Base-by-base conservation (phyloP, 2,888 invertebrate species). In the Caenorhabditis doughertyi region DNA sequence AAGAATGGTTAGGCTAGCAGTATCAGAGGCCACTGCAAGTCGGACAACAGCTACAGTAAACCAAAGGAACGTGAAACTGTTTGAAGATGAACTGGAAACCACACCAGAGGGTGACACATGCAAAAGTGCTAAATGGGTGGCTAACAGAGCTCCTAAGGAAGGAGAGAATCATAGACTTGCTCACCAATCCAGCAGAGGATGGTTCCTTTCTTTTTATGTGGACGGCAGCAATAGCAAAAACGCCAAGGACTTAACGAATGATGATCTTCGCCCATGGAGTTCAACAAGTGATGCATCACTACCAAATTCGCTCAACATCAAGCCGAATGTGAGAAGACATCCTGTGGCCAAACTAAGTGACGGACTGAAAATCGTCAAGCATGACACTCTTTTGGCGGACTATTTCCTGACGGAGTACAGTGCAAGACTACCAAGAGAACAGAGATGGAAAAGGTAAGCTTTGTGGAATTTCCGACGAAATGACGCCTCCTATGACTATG, bases 321-420 rank as follows among this genome's bases (percentile, higher is more conserved):
- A 86, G 51, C 84, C 86, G 9, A 85, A 85, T 42, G 86, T 86
- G 4, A 62, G 86, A 9, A 72, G 84, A 27, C 86, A 86, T 65
- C 74, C 84, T 2, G 80, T 86, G 9, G 62, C 76, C 3, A 47
- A 80, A 4, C 80, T 72, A n/a, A 58, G 64, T 21, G 83, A 70
- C n/a, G 51, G 72, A 9, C 47, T 86, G 8, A 64, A 67, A 11
- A 67, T 68, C 4, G 65, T 81, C 4, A 85, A 85, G 62, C 76
- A 71, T 2, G 85, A 85, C 47, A 81, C 84, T 16, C 55, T 77
- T 8, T 21, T 74, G 0, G 84, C 85, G 0, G 85, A 83, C 18
- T 74, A 82, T 47, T 81, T 85, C 53, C 56, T 88, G 21, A 87
- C 86, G n/a, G 87, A 87, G 25, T 88, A 88, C 74, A 85, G 81